Base-by-base conservation (phyloP, 2,797 vertebrate species). In the Clarias platycephalus region DNA sequence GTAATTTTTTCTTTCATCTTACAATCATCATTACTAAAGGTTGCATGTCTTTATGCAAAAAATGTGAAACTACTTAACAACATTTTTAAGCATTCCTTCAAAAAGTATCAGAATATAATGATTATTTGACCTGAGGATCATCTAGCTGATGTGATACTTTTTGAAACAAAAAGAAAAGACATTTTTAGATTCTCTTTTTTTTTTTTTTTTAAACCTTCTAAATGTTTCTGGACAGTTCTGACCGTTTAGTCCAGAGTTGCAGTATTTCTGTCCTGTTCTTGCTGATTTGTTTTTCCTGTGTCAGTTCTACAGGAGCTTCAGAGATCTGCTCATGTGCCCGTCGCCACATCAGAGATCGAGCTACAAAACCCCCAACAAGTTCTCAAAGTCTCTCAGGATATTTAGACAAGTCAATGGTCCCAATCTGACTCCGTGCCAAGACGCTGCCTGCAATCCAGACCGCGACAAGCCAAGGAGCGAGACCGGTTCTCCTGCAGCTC, bases 281-380 rank as follows among this genome's bases (percentile, higher is more conserved):
- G 7, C 49, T 26, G 22, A 22, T 44, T 1, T 55, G 12, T 70
- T 77, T 58, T n/a, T 37, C 6, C 26, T 37, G 20, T 63, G 53
- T 71, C 78, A 95, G 95, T 96, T 96, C 88, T 94, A 93, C 93
- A 95, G 94, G 86, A 95, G 94, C 89, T 95, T 95, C 90, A 87
- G 87, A 82, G 93, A 93, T 0, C 91, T 95, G 83, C 22, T 95
- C 40, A 87, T 75, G 72, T 95, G 95, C 86, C 91, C 90, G 40
- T 26, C n/a, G 15, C 85, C 88, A 0, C 88, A 92, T 24, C 87
- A 82, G 72, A 86, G 88, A 79, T 94, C 93, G 89, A 93, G 90
- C 82, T 67, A 91, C 67, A 94, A 90, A 90, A 91, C 91, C 12
- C 92, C 94, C 55, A 95, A 94, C 1, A 90, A 92, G 70, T 88